Conservation (phyloP, 2,113 vertebrate species). For the Psittacula cyanocephala region DNA sequence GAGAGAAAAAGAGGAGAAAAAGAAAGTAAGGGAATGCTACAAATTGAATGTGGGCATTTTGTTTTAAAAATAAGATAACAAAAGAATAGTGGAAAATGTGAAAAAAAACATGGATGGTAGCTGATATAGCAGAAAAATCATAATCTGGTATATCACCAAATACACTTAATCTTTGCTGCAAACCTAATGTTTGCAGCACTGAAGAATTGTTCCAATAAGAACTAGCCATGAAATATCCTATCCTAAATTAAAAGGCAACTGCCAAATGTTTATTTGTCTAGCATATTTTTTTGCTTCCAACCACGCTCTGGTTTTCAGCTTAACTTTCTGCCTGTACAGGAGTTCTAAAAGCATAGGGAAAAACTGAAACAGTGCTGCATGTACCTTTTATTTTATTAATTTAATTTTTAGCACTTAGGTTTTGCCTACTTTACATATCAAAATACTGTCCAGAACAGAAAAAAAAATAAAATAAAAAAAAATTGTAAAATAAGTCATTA, state of each 20-base stretch:
- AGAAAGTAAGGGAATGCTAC: background rate
- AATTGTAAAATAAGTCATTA: background rate
- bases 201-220: background rate
- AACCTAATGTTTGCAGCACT: background rate
- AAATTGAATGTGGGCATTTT: background rate
- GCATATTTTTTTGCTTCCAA: background rate
- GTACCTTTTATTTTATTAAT: background rate
- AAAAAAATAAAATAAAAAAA: background rate
- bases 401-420: background rate
- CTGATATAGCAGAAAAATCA: background rate
- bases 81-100: background rate
- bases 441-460: background rate
- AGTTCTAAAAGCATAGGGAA: background rate
- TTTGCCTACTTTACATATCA: background rate
- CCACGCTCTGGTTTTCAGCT: background rate
- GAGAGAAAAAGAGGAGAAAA: background rate
- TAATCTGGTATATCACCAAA: background rate
- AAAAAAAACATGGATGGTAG: background rate
- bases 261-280: background rate
- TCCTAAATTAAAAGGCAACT: background rate
- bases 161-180: background rate
- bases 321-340: background rate
- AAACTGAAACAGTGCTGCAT: background rate
- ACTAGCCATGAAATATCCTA: background rate
- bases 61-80: background rate